These are phyloP conservation scores for Halichondria panicea DNA, from an alignment of 37 sponge, comb jelly and placozoan genomes.

Conservation along the genomic window DNA sequence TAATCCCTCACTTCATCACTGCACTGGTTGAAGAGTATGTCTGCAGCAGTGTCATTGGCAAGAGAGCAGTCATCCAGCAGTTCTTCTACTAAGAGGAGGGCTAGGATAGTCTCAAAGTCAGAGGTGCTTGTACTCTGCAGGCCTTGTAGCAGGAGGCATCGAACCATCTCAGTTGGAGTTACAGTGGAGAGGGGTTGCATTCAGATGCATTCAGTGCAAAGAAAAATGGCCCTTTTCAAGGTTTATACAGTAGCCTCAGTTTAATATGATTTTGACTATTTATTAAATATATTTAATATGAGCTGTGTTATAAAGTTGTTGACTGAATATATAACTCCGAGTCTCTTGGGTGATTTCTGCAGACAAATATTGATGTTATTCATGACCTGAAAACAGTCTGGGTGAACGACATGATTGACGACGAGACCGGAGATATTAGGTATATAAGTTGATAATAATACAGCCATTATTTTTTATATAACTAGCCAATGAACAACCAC, in stretches of 20 bases:
- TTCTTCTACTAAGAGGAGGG: no score
- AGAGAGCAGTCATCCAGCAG: no score
- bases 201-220: neutral
- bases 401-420: slow-evolving; percentile 30
- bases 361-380: slow-evolving; percentile 7
- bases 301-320: no score
- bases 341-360: no score
- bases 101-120: slow-evolving; percentile 11
- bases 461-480: neutral
- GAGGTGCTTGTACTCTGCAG: slow-evolving; percentile 26
- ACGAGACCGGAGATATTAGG: slow-evolving; percentile 23
- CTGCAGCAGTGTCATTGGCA: no score
- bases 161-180: slow-evolving; percentile 13
- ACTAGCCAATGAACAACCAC: no score
- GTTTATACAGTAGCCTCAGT: neutral
- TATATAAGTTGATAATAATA: neutral
- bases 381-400: slow-evolving; percentile 43
- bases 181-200: slow-evolving; percentile 28
- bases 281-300: no score
- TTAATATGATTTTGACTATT: neutral
- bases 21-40: no score
- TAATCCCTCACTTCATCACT: no score
- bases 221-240: slow-evolving; percentile 1
- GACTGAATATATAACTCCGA: no score
- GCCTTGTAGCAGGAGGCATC: neutral